A percentile compares a stretch with the other conserved stretches of the same genome.
These are phyloP conservation scores for Nannobrachium achirus DNA, from an alignment of 2,113 vertebrate species.

Conservation along the genomic window DNA sequence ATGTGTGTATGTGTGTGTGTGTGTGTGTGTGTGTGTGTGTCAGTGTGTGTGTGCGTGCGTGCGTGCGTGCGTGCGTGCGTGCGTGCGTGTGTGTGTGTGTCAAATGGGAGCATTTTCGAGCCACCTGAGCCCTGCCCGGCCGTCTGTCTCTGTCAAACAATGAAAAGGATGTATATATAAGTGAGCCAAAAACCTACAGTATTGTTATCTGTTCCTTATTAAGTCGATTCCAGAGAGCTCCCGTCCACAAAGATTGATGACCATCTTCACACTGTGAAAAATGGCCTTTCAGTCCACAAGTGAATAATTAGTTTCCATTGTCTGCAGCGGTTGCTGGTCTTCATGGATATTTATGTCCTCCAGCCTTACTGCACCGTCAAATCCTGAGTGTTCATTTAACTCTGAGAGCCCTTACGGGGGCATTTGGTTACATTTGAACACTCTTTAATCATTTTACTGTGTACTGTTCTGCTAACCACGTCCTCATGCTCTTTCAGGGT, in stretches of 20 bases:
- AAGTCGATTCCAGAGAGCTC: conserved; percentile 14
- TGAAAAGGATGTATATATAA: neutral
- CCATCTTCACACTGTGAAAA: conserved; percentile 23
- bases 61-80: neutral
- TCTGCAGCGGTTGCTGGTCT: conserved; percentile 8
- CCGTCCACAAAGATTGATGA: conserved; percentile 14
- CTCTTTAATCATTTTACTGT: too few species aligned
- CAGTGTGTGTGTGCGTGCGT: neutral
- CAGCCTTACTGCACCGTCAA: too few species aligned
- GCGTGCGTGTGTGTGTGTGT: neutral
- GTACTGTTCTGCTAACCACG: too few species aligned
- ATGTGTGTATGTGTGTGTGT: neutral
- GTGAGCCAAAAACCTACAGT: conserved; percentile 2
- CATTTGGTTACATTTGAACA: too few species aligned
- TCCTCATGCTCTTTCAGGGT: too few species aligned
- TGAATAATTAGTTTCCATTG: conserved; percentile 19
- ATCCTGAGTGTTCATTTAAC: too few species aligned
- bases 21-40: conserved; percentile 5
- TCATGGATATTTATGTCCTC: neutral
- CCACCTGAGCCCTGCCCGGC: conserved; percentile 62
- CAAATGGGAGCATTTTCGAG: conserved; percentile 48
- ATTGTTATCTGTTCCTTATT: conserved; percentile 42
- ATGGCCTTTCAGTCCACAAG: conserved; percentile 14
- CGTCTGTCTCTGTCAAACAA: conserved; percentile 38
- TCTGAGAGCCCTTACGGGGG: too few species aligned